Base-by-base conservation (phyloP, 1,140 invertebrate genomes). In the Drosophila navojoa region DNA sequence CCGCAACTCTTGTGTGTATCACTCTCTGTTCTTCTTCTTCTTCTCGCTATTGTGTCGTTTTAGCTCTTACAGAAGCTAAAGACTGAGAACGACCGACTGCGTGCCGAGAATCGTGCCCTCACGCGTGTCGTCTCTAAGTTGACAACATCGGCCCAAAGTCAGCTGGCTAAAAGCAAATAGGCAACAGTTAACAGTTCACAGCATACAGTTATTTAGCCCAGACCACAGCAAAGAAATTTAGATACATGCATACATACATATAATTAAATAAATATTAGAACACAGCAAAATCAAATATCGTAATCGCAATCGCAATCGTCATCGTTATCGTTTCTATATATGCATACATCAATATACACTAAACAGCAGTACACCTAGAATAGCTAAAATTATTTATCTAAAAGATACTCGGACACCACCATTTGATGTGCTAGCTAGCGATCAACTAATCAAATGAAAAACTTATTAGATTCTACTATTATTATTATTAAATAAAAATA, bases 1-100 rank as follows among this genome's bases (percentile, higher is more conserved):
- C 50, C 52, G 61, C 38, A 69, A 72, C 35, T 58, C 68, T 74
- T 71, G 69, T 75, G 64, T 77, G 75, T 70, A 45, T 67, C 71
- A 62, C 75, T 35, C 53, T 70, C 54, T 45, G 13, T 44, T 44
- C 42, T 44, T 44, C 42, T 44, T 44, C 15, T 16, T 45, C 42
- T 45, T 9, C n/a, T 45, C 15, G 60, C 49, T 79, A 61, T 69
- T 82, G 71, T 89, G 76, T 89, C 69, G 79, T 79, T 98, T 93
- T 97, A 99, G 98, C 97, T 97, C 96, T 96, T 98, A 94, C 96
- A 98, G 97, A 98, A 97, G 94, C 95, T 98, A 95, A 98, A 98
- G 96, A 96, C 96, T 93, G 97, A 98, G 95, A 98, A 98, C 95
- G 97, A 98, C 95, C 96, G 97, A 94, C 95, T 98, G 95, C 96